Percentiles rank a stretch among this genome's conserved stretches.
These are phyloP conservation scores for Carabus problematicus DNA, from an alignment of 2,888 invertebrate genomes.

Conservation along the genomic window DNA sequence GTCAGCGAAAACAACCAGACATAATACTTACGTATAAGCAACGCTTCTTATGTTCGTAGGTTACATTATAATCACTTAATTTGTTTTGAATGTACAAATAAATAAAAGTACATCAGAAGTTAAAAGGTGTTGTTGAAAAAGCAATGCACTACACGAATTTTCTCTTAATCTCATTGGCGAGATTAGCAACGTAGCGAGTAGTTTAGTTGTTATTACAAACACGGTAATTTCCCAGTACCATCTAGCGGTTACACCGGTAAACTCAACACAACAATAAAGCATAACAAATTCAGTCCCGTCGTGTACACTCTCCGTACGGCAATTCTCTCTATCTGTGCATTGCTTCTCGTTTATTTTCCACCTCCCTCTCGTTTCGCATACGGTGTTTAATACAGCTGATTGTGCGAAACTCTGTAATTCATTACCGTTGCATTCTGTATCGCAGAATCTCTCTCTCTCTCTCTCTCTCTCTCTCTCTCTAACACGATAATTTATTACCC, in stretches of 20 bases:
- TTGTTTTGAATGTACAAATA: too few relatives aligned
- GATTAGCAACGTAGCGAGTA: constrained; percentile 10
- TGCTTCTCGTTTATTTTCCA: constrained; percentile 5
- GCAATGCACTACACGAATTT: too few relatives aligned
- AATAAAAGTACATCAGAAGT: too few relatives aligned
- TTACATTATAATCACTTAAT: too few relatives aligned
- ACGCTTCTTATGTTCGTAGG: too few relatives aligned
- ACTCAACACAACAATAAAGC: constrained; percentile 19
- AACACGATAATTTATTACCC: constrained; percentile 12
- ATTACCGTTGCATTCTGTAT: constrained; percentile 15
- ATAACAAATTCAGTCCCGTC: constrained; percentile 13
- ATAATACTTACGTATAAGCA: too few relatives aligned
- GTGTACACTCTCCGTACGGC: not conserved
- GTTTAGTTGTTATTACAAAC: constrained; percentile 16
- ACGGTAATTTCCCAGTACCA: constrained; percentile 11
- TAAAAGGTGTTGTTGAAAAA: too few relatives aligned
- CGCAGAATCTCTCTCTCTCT: constrained; percentile 5
- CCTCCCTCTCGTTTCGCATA: constrained; percentile 8
- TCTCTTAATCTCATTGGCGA: constrained; percentile 1
- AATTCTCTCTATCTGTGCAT: not conserved
- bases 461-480: constrained; percentile 9
- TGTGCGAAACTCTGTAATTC: constrained; percentile 15
- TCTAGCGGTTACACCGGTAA: constrained; percentile 9
- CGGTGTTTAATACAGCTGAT: constrained; percentile 16
- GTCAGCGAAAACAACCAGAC: too few relatives aligned